phyloP scores from a whole-genome alignment of 2,888 invertebrate species.

The Omphaloscelis lunosa region DNA sequence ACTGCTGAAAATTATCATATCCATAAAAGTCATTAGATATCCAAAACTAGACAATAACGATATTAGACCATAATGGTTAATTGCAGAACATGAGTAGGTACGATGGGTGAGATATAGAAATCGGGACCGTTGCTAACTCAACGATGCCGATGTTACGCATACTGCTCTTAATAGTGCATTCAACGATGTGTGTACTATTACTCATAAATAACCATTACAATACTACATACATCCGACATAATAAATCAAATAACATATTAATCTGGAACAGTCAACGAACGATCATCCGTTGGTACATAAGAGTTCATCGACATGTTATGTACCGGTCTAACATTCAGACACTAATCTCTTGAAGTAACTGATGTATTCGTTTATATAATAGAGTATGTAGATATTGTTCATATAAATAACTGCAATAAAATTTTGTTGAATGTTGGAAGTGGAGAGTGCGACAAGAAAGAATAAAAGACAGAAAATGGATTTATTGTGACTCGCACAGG shows the following conservation, averaged over 20 bases:
- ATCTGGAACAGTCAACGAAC: constrained; percentile 36
- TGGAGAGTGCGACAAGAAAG: too few relatives aligned
- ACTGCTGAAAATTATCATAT: background rate
- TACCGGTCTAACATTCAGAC: constrained; percentile 42
- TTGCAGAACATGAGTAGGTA: background rate
- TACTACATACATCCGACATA: background rate
- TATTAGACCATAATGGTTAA: background rate
- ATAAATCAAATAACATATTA: background rate
- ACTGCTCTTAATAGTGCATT: background rate
- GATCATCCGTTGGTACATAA: constrained; percentile 10
- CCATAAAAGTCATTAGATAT: background rate
- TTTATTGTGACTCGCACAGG: too few relatives aligned
- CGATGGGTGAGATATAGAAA: background rate
- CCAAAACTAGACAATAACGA: background rate
- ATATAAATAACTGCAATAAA: constrained; percentile 2
- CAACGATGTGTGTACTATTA: background rate
- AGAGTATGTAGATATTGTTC: background rate
- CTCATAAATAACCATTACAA: background rate
- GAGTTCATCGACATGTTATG: constrained; percentile 52
- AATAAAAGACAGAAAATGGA: too few relatives aligned
- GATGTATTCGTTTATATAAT: constrained; percentile 27
- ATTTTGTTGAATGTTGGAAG: background rate
- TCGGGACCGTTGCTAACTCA: background rate
- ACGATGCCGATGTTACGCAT: background rate
- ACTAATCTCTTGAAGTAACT: constrained; percentile 26